Base-by-base conservation (phyloP, 2,113 vertebrate genomes). In the Gymnorhina tibicen region DNA sequence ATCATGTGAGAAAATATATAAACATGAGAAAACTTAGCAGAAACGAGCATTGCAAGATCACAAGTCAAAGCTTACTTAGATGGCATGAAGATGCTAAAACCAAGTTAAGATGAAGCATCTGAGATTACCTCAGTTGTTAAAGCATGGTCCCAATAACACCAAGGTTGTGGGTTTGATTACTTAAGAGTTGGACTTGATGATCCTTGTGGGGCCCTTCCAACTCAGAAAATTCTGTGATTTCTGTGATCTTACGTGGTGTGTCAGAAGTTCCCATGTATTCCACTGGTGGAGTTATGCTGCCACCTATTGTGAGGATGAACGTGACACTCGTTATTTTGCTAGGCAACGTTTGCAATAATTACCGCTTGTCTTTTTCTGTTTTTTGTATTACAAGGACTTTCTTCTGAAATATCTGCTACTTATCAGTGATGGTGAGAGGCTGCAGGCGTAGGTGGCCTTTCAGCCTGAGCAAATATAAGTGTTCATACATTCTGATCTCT, bases 201-300 rank as follows among this genome's bases (percentile, higher is more conserved):
- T 37, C 39, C 22, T 56, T 66, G 50, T 47, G 30, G 19, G 19
- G 44, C 42, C 10, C n/a, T 53, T 53, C 47, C 74, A 78, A 33
- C 7, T 33, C 28, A 21, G 46, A 60, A 44, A 46, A 53, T 62
- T 6, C 23, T 46, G 64, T 23, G 47, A 46, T 78, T 78, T 46
- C 64, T 39, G 18, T 46, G 13, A 28, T n/a, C 32, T 56, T 6
- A 5, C 0, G 1, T 1, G 6, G 13, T 47, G 17, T 33, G 46
- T 52, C 63, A 4, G 37, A 23, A 58, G 56, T 2, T 4, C n/a
- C 77, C 4, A 1, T 4, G 3, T 10, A 7, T 39, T 49, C 53
- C 67, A 30, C 28, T 5, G 52, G 75, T 52, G 23, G 95, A 85
- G 87, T 46, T 67, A 7, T 95, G 91, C 96, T 97, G 95, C 96